Evolutionary conservation across 2,113 vertebrate species (phyloP), one percentile per base, ranked within the genome.

Genomic region (Brachypteracias leptosomus): DNA sequence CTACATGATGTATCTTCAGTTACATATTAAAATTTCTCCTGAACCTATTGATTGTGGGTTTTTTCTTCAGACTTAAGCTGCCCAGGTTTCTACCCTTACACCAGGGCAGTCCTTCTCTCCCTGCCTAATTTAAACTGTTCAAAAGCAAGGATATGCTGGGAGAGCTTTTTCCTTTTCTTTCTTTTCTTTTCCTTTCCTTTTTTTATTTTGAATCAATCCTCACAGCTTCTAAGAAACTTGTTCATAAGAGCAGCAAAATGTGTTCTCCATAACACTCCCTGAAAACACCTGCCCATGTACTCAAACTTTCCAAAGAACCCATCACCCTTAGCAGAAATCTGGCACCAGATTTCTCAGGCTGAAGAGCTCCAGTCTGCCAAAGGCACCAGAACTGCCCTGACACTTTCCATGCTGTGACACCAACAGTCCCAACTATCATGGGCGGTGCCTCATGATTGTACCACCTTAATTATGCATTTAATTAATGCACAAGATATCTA

Each of bases 281-380:
- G 24, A 47, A 81, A 88, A 26, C 85, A 82, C 91, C 91, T 90
- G 88, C 57, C 29, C 58, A 38, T 90, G 31, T 7, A 75, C 66
- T 85, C 86, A 88, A 44, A 85, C 54, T 82, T 90, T 79, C 89
- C 93, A 88, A 40, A 88, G 89, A 26, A 86, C n/a, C 55, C 83
- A 16, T 28, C 40, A 35, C 82, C 44, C 86, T 79, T 4, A 28
- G 83, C 89, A 95, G 95, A 44, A 79, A 65, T 24, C 36, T 58
- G 79, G 79, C 89, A 68, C 2, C 0, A 62, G 55, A 11, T 28
- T 90, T 18, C 62, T 81, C 87, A 85, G 82, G 22, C 44, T 11
- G 22, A 73, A 36, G 31, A 81, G 73, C 13, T 87, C 63, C 51
- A 74, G 62, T 59, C 65, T 87, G 87, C 80, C 80, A n/a, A n/a